Conservation (phyloP, 1,140 invertebrate genomes). For the Bombus cullumanus region DNA sequence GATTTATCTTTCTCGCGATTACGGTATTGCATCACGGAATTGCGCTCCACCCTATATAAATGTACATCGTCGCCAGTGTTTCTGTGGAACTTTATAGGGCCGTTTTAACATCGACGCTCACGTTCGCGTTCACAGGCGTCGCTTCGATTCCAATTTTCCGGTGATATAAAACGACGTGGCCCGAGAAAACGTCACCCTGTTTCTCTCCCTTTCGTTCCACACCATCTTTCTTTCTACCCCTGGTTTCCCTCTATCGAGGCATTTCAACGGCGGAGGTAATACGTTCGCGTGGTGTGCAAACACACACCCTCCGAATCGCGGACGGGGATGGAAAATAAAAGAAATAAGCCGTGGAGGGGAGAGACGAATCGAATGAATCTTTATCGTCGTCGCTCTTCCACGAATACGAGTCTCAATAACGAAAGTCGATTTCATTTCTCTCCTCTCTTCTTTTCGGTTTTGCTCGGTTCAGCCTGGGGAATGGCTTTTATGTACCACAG, state of each 20-base stretch:
- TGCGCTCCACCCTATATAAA: neutral
- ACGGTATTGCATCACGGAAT: neutral
- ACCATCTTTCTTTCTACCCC: neutral
- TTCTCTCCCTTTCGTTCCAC: neutral
- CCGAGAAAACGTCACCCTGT: constrained; percentile 53
- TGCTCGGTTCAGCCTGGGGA: constrained; percentile 14
- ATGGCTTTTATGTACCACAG: constrained; percentile 4
- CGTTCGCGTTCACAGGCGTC: constrained; percentile 48
- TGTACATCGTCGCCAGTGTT: constrained; percentile 40
- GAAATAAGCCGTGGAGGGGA: constrained; percentile 42
- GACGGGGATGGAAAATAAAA: constrained; percentile 39
- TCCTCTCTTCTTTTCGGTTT: constrained; percentile 56
- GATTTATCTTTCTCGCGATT: neutral
- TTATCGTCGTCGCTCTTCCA: constrained; percentile 55
- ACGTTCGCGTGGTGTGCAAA: constrained; percentile 58
- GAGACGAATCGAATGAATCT: constrained; percentile 60
- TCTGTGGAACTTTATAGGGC: constrained; percentile 65
- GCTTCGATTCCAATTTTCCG: constrained; percentile 76
- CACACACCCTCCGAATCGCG: constrained; percentile 29
- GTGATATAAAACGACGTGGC: constrained; percentile 73
- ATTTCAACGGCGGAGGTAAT: constrained; percentile 47
- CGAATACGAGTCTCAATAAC: constrained; percentile 65
- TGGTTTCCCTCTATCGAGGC: neutral
- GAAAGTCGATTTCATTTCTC: constrained; percentile 64
- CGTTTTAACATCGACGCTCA: constrained; percentile 67